Evolutionary conservation across 2,113 vertebrate species (phyloP), one percentile per base, ranked within the genome.

Genomic region (Erinaceus europaeus): DNA sequence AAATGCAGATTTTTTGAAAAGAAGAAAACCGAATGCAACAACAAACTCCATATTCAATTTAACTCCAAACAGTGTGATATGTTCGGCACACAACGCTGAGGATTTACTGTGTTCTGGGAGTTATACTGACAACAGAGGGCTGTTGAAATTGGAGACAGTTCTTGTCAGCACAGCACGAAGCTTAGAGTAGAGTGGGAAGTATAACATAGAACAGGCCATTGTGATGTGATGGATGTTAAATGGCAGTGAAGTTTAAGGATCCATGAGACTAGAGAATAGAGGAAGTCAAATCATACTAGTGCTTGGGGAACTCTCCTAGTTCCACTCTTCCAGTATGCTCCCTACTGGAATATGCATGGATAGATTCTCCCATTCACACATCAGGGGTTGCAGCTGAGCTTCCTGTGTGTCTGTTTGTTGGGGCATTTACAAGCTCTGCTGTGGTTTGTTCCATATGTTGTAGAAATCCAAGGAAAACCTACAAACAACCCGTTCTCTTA

Each of bases 1-100:
- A n/a, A n/a, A n/a, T n/a, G 42, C 42, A 9, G 25, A 61, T 61
- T 36, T 78, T 91, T 88, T 72, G 44, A 46, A 71, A 86, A 80
- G n/a, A n/a, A n/a, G n/a, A n/a, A n/a, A n/a, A n/a, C n/a, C n/a
- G n/a, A n/a, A 38, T 5, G 5, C n/a, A 48, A 34, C 7, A 64
- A 34, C 3, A 67, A 87, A 27, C 1, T 10, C 62, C 46, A 52
- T 4, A 38, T 53, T 88, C 21, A 4, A 4, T 44, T 61, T 68
- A 61, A 32, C 61, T 67, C 69, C 50, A 46, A n/a, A 38, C 32
- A 57, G 9, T 40, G 50, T 86, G 42, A 23, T 6, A 71, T 6
- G 9, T 18, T 61, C 15, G 53, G n/a, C 4, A 65, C 4, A 10
- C 21, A 32, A 38, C 75, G 23, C 27, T 52, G 48, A 86, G 32